A percentile compares a stretch with the other conserved stretches of the same genome.
Conservation (phyloP, 2,888 invertebrate species). For the Erebia palarica region DNA sequence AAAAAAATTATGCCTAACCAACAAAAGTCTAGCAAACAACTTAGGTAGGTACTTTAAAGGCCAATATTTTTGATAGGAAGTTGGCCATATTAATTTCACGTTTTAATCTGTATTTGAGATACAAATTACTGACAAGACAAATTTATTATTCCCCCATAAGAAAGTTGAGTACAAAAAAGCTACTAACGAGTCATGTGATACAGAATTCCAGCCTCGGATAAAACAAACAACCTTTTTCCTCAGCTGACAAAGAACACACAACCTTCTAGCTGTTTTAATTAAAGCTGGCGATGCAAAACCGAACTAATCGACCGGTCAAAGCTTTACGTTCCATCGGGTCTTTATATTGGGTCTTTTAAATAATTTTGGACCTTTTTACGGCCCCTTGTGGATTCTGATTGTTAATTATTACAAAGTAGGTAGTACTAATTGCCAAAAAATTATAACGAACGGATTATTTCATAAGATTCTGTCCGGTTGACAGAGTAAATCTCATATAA, state of each 20-base stretch:
- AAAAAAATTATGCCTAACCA: too few species aligned
- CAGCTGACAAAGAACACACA: not conserved
- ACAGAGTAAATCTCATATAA: too few species aligned
- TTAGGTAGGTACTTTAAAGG: too few species aligned
- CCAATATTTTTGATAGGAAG: too few species aligned
- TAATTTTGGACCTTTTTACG: not conserved
- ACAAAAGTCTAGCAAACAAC: too few species aligned
- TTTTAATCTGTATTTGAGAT: too few species aligned
- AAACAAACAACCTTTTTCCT: slow-evolving; percentile 12
- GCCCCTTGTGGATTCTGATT: not conserved
- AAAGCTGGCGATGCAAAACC: slow-evolving; percentile 14
- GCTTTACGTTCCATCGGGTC: slow-evolving; percentile 4
- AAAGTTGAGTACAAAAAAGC: too few species aligned
- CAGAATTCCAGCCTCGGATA: slow-evolving; percentile 2
- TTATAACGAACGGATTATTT: not conserved
- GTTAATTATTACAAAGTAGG: not conserved
- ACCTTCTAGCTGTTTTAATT: slow-evolving; percentile 17
- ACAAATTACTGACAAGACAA: too few species aligned
- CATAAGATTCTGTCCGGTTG: not conserved
- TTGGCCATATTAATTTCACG: too few species aligned
- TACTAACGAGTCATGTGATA: too few species aligned
- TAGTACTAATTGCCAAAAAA: not conserved
- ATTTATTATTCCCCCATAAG: too few species aligned
- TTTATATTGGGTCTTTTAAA: not conserved
- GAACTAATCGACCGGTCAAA: slow-evolving; percentile 19